Evolutionary conservation across 2,888 invertebrate genomes (phyloP).

Genomic region (Caenorhabditis sp.): DNA sequence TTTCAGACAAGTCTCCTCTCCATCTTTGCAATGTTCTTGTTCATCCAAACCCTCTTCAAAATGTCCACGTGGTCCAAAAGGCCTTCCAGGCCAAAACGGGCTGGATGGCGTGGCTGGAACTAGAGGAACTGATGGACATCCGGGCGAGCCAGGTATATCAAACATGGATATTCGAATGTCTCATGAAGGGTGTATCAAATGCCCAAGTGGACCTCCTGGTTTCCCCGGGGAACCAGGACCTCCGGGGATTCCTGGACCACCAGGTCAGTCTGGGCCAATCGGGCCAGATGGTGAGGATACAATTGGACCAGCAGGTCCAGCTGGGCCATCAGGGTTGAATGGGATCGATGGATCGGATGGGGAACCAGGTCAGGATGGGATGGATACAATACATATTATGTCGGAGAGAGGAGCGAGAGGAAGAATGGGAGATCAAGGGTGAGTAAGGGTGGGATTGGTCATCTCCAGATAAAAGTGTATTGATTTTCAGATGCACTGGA

Average conservation of each 20-base stretch:
- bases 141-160: slow-evolving; percentile 12
- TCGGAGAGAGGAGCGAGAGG: slow-evolving; percentile 19
- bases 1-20: background rate
- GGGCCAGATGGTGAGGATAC: slow-evolving; percentile 13
- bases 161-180: slow-evolving; percentile 16
- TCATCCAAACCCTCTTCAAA: background rate
- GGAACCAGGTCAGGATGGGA: slow-evolving; percentile 17
- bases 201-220: slow-evolving; percentile 15
- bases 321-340: slow-evolving; percentile 11
- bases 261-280: slow-evolving; percentile 2
- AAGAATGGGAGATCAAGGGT: slow-evolving; percentile 17
- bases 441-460: background rate
- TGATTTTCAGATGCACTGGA: slow-evolving; percentile 15
- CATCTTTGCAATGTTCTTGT: slow-evolving; percentile 7
- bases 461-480: no score
- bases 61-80: slow-evolving; percentile 27
- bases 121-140: slow-evolving; percentile 13
- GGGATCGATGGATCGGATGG: slow-evolving; percentile 25
- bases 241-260: slow-evolving; percentile 23
- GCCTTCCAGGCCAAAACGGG: slow-evolving; percentile 25
- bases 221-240: slow-evolving; percentile 26
- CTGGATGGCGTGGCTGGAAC: slow-evolving; percentile 17
- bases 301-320: slow-evolving; percentile 14
- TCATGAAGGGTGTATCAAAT: slow-evolving; percentile 27
- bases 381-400: background rate